Percentiles rank a stretch among this genome's conserved stretches.
These are phyloP conservation scores for Pseudomugil tenellus DNA, from an alignment of 2,797 vertebrate species.

Conservation along the genomic window DNA sequence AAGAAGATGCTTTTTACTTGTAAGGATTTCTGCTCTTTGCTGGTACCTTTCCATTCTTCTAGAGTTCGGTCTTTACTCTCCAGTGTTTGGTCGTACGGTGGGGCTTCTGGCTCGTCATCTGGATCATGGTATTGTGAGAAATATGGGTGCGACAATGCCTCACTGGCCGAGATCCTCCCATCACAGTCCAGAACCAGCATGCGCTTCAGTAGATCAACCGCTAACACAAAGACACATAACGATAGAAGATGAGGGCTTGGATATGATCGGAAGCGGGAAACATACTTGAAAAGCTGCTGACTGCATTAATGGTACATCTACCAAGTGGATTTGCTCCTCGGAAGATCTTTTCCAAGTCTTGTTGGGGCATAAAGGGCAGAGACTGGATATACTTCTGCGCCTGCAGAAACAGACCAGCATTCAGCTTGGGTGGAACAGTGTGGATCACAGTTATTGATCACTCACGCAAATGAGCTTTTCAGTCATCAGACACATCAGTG, in stretches of 20 bases:
- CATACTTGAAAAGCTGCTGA: slow-evolving; percentile 24
- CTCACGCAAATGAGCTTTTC: slow-evolving; percentile 34
- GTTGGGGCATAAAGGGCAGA: slow-evolving; percentile 95
- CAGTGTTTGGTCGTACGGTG: slow-evolving; percentile 91
- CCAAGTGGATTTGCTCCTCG: slow-evolving; percentile 93
- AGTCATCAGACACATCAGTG: slow-evolving; percentile 20
- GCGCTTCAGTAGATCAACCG: slow-evolving; percentile 92
- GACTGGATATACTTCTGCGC: slow-evolving; percentile 98
- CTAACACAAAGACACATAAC: slow-evolving; percentile 72
- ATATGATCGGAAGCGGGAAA: not conserved
- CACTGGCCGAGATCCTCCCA: slow-evolving; percentile 91
- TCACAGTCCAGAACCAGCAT: slow-evolving; percentile 98
- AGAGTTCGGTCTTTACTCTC: slow-evolving; percentile 94
- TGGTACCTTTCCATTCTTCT: slow-evolving; percentile 96
- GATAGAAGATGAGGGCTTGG: no score
- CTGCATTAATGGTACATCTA: slow-evolving; percentile 58
- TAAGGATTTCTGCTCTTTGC: not conserved
- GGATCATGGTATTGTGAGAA: slow-evolving; percentile 98
- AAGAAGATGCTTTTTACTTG: not conserved
- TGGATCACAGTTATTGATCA: slow-evolving; percentile 30
- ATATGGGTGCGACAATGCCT: slow-evolving; percentile 92
- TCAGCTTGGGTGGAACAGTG: slow-evolving; percentile 7
- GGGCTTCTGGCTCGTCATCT: slow-evolving; percentile 93
- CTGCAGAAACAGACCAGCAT: slow-evolving; percentile 74
- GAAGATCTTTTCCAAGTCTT: slow-evolving; percentile 95